Base-by-base conservation (phyloP, 2,888 invertebrate genomes). In the Stenolophus ochropezus region DNA sequence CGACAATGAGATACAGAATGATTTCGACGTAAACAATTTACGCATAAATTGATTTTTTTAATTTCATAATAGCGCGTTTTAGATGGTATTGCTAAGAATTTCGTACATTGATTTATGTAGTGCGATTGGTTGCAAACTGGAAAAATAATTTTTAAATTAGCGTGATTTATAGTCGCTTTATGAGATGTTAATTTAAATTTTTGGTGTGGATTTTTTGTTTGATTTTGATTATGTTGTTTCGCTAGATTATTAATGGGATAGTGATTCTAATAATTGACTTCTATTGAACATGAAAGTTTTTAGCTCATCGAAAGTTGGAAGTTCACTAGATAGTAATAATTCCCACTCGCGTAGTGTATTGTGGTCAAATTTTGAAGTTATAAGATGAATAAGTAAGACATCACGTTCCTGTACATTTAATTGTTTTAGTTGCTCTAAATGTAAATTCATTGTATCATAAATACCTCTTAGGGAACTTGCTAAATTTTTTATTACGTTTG, bases 311-410 rank as follows among this genome's bases (percentile, higher is more conserved):
- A 69, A n/a, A 8, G 65, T 79, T 6, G 79, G 79, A 6, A 33
- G 49, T 16, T 79, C 51, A 1, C 51, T 14, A 23, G 61, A 21
- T 20, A 25, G n/a, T 14, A 21, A 16, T 33, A 58, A 25, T n/a
- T 49, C 53, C 65, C 65, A 69, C 49, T 65, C 69, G 16, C 69
- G 47, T 21, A 33, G 20, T 5, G 78, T 78, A 20, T 47, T 33
- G n/a, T 21, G 8, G 11, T 79, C 79, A 16, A 78, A 33, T 65
- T 78, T 78, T 11, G 49, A 14, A 4, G 21, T 51, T 6, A 69
- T 49, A 21, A 79, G 6, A 56, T 79, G 79, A 11, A 27, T 79
- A 14, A 69, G 20, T 6, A 79, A 56, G 20, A 58, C 69, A 11
- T 69, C 49, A 16, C 42, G 47, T 2, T 25, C 58, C 11, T 25